Evolutionary conservation across 2,113 vertebrate species (phyloP).

Genomic region (Aspidoscelis tigris): DNA sequence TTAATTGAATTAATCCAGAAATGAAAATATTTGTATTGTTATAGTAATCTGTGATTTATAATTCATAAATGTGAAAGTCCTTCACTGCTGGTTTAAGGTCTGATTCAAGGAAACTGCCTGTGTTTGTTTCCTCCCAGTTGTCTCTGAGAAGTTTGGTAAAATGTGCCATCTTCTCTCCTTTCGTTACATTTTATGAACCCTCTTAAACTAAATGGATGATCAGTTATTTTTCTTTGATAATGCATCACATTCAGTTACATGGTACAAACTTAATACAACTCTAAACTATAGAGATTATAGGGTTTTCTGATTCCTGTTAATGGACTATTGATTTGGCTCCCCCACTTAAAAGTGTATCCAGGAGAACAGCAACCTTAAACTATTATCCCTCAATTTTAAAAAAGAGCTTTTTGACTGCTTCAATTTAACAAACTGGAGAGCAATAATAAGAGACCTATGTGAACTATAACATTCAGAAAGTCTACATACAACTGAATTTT

Average conservation of each 20-base stretch:
- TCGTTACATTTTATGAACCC: constrained; percentile 36
- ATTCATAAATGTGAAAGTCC: constrained; percentile 58
- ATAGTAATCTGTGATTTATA: constrained; percentile 72
- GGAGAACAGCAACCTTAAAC: background rate
- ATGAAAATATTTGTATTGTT: constrained; percentile 68
- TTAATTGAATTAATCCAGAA: constrained; percentile 77
- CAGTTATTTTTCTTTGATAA: constrained; percentile 17
- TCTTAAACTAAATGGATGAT: constrained; percentile 30
- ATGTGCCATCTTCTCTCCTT: constrained; percentile 4
- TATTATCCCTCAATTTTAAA: constrained; percentile 22
- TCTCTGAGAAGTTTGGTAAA: constrained; percentile 55
- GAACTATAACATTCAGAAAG: background rate
- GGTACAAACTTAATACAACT: constrained; percentile 10
- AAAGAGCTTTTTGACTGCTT: constrained; percentile 2
- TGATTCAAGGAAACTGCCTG: constrained; percentile 4
- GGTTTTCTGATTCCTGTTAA: constrained; percentile 23
- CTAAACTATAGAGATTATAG: background rate
- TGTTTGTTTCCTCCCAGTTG: background rate
- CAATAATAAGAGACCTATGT: background rate
- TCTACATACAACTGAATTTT: background rate
- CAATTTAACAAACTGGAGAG: background rate
- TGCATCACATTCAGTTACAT: constrained; percentile 17
- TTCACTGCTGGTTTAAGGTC: constrained; percentile 49
- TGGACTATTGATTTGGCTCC: constrained; percentile 25
- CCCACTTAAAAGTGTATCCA: background rate